Evolutionary conservation across 2,113 vertebrate species (phyloP).

Genomic region (Campylomormyrus numenius): DNA sequence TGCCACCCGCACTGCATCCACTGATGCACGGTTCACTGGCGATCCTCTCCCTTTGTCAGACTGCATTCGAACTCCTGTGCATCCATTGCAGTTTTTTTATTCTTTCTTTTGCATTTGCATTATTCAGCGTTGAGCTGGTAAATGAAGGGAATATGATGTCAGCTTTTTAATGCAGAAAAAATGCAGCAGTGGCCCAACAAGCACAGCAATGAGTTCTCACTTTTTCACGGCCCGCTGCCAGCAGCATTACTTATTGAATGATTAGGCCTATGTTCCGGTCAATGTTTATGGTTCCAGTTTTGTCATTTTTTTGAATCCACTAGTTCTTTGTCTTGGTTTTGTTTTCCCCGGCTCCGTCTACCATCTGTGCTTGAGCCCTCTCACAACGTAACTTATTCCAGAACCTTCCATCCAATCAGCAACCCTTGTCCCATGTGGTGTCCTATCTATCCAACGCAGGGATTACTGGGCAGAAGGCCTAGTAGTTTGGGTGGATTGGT

Average conservation of each 20-base stretch:
- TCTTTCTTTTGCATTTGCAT: background rate
- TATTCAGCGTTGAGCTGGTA: background rate
- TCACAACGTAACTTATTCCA: background rate
- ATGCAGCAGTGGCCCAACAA: background rate
- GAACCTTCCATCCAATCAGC: background rate
- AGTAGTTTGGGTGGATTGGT: background rate
- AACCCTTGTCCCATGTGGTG: background rate
- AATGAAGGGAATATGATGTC: background rate
- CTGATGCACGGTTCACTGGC: constrained; percentile 24
- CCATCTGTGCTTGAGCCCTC: background rate
- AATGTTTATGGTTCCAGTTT: background rate
- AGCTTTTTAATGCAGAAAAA: background rate
- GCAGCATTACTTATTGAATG: background rate
- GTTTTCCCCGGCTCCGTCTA: background rate
- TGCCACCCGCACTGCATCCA: background rate
- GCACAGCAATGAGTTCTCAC: background rate
- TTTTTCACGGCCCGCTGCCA: background rate
- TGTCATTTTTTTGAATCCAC: background rate
- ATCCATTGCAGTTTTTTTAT: constrained; percentile 8
- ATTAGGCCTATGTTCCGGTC: background rate
- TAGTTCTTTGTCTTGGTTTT: background rate
- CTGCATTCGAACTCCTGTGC: background rate
- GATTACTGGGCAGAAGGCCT: background rate
- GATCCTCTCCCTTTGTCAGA: background rate
- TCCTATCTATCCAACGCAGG: background rate